phyloP scores from a whole-genome alignment of 1,140 invertebrate genomes.

The Zaprionus lachaisei region DNA sequence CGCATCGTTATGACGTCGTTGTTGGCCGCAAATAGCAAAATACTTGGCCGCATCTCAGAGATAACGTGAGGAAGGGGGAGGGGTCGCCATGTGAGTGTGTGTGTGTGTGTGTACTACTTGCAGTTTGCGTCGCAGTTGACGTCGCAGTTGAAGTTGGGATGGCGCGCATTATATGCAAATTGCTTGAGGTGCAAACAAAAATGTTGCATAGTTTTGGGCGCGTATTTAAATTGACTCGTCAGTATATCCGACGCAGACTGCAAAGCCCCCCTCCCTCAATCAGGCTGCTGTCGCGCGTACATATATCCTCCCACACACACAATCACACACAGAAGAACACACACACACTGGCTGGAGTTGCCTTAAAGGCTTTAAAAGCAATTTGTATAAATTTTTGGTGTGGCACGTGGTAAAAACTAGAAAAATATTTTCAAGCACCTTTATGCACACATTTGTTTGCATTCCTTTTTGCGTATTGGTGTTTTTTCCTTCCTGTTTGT shows the following conservation, averaged over 20 bases:
- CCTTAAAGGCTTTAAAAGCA: constrained; percentile 82
- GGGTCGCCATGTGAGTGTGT: neutral
- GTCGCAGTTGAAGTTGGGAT: neutral
- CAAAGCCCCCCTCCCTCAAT: constrained; percentile 16
- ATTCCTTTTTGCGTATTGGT: constrained; percentile 20
- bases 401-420: constrained; percentile 25
- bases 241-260: constrained; percentile 22
- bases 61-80: neutral
- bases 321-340: constrained; percentile 13
- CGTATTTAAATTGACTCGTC: constrained; percentile 63
- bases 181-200: constrained; percentile 36
- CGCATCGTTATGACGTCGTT: constrained; percentile 61
- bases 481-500: neutral
- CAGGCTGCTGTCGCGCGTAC: constrained; percentile 17
- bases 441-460: constrained; percentile 8
- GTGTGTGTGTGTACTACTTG: constrained; percentile 27
- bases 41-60: neutral
- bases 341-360: constrained; percentile 29
- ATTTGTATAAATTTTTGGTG: constrained; percentile 59
- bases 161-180: constrained; percentile 70
- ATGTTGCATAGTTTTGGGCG: constrained; percentile 67
- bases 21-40: constrained; percentile 31
- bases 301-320: neutral
- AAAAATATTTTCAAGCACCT: constrained; percentile 39
- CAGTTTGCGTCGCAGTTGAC: constrained; percentile 6